A percentile compares a stretch with the other conserved stretches of the same genome.
phyloP scores from a whole-genome alignment of 2,797 vertebrate species.

The Poecilia wingei region DNA sequence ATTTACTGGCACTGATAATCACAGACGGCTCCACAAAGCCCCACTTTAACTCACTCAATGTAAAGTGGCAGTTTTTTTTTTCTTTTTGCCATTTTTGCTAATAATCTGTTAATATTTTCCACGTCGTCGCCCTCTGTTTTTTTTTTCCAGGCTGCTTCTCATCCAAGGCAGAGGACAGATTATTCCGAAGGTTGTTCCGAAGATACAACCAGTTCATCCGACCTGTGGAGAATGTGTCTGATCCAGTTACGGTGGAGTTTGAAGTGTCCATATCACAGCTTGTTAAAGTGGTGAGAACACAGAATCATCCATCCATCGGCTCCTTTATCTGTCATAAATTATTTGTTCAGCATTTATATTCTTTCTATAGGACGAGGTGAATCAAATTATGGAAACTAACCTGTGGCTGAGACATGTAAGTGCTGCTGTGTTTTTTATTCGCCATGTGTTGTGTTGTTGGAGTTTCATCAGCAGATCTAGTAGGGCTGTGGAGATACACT shows the following conservation, averaged over 20 bases:
- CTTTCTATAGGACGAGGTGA: constrained; percentile 92
- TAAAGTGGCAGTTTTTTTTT: constrained; percentile 2
- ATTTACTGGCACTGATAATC: constrained; percentile 1
- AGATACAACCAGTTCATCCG: constrained; percentile 92
- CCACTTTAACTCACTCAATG: constrained; percentile 2
- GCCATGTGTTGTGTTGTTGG: not conserved
- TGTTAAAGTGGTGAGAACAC: constrained; percentile 89
- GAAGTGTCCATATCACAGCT: constrained; percentile 94
- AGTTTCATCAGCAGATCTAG: not conserved
- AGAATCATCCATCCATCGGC: not conserved
- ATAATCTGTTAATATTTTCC: not conserved
- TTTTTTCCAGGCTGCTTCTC: constrained; percentile 72
- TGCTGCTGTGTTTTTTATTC: constrained; percentile 26
- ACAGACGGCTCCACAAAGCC: not conserved
- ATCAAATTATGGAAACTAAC: constrained; percentile 99
- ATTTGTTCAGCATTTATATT: not conserved
- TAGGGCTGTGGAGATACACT: no score
- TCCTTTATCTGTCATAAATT: not conserved
- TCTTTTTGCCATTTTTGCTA: not conserved
- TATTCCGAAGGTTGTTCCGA: constrained; percentile 88
- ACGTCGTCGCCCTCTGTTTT: constrained; percentile 26
- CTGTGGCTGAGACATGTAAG: constrained; percentile 95
- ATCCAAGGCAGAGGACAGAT: constrained; percentile 86
- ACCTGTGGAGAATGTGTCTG: constrained; percentile 92
- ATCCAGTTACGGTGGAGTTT: constrained; percentile 91